Evolutionary conservation across 2,113 vertebrate genomes (phyloP), one percentile per base, ranked within the genome.

Genomic region (Dendropsophus ebraccatus): DNA sequence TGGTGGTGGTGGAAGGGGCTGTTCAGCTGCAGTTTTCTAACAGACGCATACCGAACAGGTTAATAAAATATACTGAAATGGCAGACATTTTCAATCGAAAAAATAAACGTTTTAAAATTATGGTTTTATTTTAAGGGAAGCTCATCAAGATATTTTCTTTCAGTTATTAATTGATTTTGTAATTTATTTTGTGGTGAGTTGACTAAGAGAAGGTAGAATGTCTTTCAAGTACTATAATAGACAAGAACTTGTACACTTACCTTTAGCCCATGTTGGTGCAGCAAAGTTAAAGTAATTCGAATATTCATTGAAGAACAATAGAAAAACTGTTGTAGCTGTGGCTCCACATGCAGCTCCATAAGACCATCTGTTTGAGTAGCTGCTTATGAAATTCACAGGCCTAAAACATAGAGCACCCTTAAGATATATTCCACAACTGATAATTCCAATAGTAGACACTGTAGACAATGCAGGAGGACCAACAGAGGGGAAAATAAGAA

Each of bases 341-440:
- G 84, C 84, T 73, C 84, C 84, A 49, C 84, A 86, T 23, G 84
- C 84, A 17, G 84, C 84, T 11, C 84, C 84, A 41, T 73, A 86
- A 32, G 84, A 81, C 84, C 84, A 86, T 49, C 84, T 80, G 67
- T 86, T 86, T 80, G 84, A 81, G 52, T 81, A 79, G 45, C 84
- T 86, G 84, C 76, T 86, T 9, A 86, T 81, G 45, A 86, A 86
- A 28, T 86, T 86, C 67, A 86, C 84, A 35, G 84, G 84, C 75
- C 84, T 86, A 49, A 21, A 35, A 74, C 9, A 85, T 10, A 81
- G 17, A 47, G 14, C 10, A 86, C n/a, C 50, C 5, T 17, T 28
- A 50, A 12, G 16, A 54, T 8, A 50, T 1, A 32, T 9, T 2
- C n/a, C 25, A 47, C 10, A 47, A 54, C 16, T 77, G 17, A 54